phyloP scores from a whole-genome alignment of 1,140 invertebrate species.

The Tenebrio molitor region DNA sequence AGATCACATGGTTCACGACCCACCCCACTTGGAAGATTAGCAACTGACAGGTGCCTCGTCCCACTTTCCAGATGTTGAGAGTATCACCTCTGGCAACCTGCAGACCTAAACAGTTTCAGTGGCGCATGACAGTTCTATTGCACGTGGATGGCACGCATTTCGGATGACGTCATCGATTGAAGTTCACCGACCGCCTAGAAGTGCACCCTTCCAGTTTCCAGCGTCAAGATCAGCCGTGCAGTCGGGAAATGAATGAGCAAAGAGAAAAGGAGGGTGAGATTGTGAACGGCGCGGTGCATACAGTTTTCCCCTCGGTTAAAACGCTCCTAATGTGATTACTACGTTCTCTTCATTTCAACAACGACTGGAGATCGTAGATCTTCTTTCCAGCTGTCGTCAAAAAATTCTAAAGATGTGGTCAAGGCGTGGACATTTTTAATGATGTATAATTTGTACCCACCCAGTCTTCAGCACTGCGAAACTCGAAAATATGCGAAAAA shows the following conservation, averaged over 20 bases:
- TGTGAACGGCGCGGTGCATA: neutral
- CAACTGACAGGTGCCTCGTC: neutral
- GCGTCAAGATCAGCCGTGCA: constrained; percentile 36
- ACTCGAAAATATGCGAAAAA: too few relatives aligned
- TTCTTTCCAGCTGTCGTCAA: too few relatives aligned
- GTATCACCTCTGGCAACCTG: neutral
- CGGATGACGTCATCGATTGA: constrained; percentile 39
- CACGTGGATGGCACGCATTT: constrained; percentile 43
- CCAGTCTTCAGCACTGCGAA: too few relatives aligned
- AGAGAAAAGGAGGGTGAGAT: neutral
- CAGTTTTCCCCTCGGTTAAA: constrained; percentile 7
- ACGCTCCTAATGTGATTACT: neutral
- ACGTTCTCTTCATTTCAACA: too few relatives aligned
- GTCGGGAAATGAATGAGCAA: constrained; percentile 14
- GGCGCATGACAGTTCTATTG: constrained; percentile 16
- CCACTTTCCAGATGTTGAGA: neutral
- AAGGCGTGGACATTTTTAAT: too few relatives aligned
- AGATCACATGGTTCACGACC: neutral
- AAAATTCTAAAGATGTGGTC: too few relatives aligned
- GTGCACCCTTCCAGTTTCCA: constrained; percentile 36
- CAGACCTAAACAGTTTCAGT: constrained; percentile 1
- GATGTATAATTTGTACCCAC: too few relatives aligned
- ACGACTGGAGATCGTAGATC: too few relatives aligned
- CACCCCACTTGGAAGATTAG: neutral
- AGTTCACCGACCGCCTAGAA: constrained; percentile 33